phyloP scores from a whole-genome alignment of 1,140 invertebrate genomes.

The Pogonus chalceus region DNA sequence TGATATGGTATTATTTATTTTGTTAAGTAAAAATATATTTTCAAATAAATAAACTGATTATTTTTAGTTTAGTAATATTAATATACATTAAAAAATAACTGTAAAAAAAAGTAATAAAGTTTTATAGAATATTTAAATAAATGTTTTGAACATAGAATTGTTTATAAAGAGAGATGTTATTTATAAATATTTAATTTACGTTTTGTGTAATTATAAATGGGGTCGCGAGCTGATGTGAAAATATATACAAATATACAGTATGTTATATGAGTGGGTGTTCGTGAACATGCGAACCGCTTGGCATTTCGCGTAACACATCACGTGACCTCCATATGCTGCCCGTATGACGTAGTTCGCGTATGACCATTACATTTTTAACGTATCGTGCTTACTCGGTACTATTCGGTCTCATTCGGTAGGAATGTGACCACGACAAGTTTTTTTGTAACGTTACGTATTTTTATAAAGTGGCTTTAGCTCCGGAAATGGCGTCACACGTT shows the following conservation, averaged over 20 bases:
- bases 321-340: constrained; percentile 19
- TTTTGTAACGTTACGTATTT: constrained; percentile 40
- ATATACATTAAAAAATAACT: no score
- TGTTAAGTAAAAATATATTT: no score
- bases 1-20: no score
- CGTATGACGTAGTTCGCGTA: constrained; percentile 11
- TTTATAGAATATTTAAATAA: no score
- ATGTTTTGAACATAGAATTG: no score
- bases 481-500: constrained; percentile 43
- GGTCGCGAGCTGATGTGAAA: neutral
- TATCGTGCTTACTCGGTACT: constrained; percentile 6
- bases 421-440: constrained; percentile 42
- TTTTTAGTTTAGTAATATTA: no score
- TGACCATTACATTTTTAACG: neutral
- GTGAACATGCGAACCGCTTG: neutral
- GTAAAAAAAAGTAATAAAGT: no score
- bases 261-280: neutral
- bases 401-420: constrained; percentile 30
- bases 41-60: no score
- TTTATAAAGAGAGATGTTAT: neutral
- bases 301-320: constrained; percentile 11
- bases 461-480: constrained; percentile 39
- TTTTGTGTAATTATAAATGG: neutral
- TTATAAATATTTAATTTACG: neutral
- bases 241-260: neutral